Evolutionary conservation across 2,888 invertebrate genomes (phyloP).

Genomic region (Hirtodrosophila cameraria): DNA sequence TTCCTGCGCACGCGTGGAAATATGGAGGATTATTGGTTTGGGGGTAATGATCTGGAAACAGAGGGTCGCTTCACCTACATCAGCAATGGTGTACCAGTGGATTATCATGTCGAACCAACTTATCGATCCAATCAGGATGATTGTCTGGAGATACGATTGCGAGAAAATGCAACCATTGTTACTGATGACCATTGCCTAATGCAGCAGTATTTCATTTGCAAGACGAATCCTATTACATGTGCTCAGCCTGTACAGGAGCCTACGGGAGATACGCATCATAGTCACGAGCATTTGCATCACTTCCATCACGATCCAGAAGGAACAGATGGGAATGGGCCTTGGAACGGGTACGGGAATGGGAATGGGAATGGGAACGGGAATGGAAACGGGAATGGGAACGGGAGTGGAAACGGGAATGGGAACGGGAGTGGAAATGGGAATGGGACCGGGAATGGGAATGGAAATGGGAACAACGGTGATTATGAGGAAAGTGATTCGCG

Average conservation of each 20-base stretch:
- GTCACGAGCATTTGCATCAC: conserved; percentile 71
- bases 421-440: no score
- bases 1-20: conserved; percentile 31
- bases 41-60: conserved; percentile 59
- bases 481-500: conserved; percentile 60
- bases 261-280: conserved; percentile 24
- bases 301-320: conserved; percentile 60
- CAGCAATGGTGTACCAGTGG: conserved; percentile 48
- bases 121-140: conserved; percentile 61
- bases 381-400: conserved; percentile 3
- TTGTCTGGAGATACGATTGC: conserved; percentile 61
- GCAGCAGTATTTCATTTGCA: conserved; percentile 58
- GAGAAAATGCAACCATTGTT: conserved; percentile 33
- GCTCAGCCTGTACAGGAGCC: conserved; percentile 19
- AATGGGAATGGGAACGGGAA: no score
- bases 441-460: no score
- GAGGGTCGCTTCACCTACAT: conserved; percentile 63
- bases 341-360: conserved; percentile 11
- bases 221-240: conserved; percentile 35
- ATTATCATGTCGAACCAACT: conserved; percentile 51
- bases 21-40: conserved; percentile 65
- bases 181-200: conserved; percentile 62
- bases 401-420: conserved; percentile 12
- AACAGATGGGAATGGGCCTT: conserved; percentile 1
- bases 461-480: not conserved